Evolutionary conservation across 2,113 vertebrate genomes (phyloP).

Genomic region (Neogobius melanostomus): DNA sequence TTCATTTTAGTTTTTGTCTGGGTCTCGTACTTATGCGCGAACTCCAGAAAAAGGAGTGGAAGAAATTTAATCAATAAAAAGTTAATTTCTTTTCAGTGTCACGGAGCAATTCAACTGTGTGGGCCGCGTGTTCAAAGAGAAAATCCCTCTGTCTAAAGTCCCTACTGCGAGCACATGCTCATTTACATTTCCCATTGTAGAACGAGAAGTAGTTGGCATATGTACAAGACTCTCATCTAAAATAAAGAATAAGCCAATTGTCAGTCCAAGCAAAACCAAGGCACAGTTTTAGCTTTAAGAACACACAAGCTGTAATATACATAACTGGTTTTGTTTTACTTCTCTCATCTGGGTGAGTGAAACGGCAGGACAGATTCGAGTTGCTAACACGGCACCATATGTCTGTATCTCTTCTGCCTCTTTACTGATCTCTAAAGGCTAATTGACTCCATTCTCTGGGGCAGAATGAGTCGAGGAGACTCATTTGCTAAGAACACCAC

Average conservation of each 20-base stretch:
- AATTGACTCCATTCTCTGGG: no score
- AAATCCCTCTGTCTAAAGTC: conserved; percentile 64
- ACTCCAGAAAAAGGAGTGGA: conserved; percentile 64
- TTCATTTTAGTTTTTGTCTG: conserved; percentile 60
- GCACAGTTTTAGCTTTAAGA: conserved; percentile 65
- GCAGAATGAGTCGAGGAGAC: no score
- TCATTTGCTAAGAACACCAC: no score
- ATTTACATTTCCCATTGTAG: conserved; percentile 70
- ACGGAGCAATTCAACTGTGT: conserved; percentile 69
- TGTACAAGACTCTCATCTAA: conserved; percentile 43
- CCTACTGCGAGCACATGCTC: conserved; percentile 56
- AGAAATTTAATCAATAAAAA: conserved; percentile 76
- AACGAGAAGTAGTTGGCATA: conserved; percentile 50
- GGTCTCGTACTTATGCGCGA: conserved; percentile 59
- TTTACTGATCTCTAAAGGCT: conserved; percentile 55
- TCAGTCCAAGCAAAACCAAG: conserved; percentile 49
- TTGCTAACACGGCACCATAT: conserved; percentile 72
- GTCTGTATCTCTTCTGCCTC: conserved; percentile 64
- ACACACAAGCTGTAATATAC: conserved; percentile 65
- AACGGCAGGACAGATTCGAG: conserved; percentile 74
- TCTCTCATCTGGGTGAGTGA: conserved; percentile 67
- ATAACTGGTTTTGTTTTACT: conserved; percentile 42
- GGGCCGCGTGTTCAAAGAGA: conserved; percentile 66
- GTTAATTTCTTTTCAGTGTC: conserved; percentile 68
- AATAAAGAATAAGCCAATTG: conserved; percentile 62